phyloP scores from a whole-genome alignment of 2,888 invertebrate species.

The Digitonthophagus gazella region DNA sequence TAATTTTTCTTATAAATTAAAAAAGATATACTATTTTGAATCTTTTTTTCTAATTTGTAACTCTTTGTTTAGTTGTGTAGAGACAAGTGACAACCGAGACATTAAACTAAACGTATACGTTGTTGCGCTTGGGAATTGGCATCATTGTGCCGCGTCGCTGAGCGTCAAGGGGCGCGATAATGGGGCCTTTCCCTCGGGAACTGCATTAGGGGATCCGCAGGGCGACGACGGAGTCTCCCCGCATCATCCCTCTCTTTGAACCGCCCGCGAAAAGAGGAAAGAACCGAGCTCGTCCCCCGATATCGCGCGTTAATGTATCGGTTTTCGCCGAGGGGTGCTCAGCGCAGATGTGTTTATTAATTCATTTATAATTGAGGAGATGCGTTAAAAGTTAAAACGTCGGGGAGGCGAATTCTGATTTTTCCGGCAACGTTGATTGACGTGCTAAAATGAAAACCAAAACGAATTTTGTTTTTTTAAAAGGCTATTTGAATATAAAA shows the following conservation, averaged over 20 bases:
- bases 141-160: constrained; percentile 47
- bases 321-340: constrained; percentile 12
- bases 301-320: constrained; percentile 22
- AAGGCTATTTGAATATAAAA: too few species aligned
- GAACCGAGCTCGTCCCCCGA: constrained; percentile 7
- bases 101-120: constrained; percentile 51
- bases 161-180: constrained; percentile 49
- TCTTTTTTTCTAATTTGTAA: too few species aligned
- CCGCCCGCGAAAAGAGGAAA: constrained; percentile 6
- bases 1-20: too few species aligned
- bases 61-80: constrained; percentile 1
- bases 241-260: constrained; percentile 3
- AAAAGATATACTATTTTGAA: too few species aligned
- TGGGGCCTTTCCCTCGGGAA: constrained; percentile 50
- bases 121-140: constrained; percentile 50
- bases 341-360: constrained; percentile 17
- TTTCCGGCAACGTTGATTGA: not conserved
- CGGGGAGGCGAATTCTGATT: not conserved
- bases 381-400: constrained; percentile 1
- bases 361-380: constrained; percentile 23
- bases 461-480: too few species aligned
- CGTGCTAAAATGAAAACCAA: not conserved
- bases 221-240: constrained; percentile 2
- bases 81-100: constrained; percentile 47
- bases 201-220: constrained; percentile 13